phyloP scores from a whole-genome alignment of 2,888 invertebrate species.

The Hoplodrina ambigua region DNA sequence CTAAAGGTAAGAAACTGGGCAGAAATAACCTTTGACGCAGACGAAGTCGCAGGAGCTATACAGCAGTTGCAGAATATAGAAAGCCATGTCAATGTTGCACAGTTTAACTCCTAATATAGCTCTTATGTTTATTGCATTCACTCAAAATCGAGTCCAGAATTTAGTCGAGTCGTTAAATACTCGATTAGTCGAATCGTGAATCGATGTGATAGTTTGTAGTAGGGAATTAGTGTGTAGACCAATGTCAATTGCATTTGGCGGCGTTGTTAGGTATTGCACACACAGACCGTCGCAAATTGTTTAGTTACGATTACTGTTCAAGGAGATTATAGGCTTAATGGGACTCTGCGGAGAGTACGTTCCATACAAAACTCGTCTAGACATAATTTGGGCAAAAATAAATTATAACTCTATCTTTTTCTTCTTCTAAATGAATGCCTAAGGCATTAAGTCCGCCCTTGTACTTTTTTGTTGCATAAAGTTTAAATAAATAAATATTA shows the following conservation, averaged over 20 bases:
- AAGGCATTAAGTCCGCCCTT: too few species aligned
- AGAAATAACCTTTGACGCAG: too few species aligned
- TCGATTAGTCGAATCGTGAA: slow-evolving; percentile 13
- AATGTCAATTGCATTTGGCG: slow-evolving; percentile 8
- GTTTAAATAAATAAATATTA: too few species aligned
- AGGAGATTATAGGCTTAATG: not conserved
- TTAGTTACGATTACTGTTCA: slow-evolving; percentile 10
- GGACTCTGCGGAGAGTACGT: too few species aligned
- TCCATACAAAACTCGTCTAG: too few species aligned
- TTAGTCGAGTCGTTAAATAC: slow-evolving; percentile 23
- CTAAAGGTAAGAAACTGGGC: too few species aligned
- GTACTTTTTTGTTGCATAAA: too few species aligned
- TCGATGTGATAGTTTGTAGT: not conserved
- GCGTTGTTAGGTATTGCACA: not conserved
- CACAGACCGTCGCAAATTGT: slow-evolving; percentile 2
- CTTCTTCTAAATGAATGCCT: too few species aligned
- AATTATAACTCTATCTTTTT: too few species aligned
- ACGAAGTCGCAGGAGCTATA: too few species aligned
- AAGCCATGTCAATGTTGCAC: not conserved
- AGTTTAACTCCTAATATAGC: not conserved
- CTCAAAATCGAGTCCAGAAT: not conserved
- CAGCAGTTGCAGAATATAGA: not conserved
- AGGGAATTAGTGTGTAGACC: slow-evolving; percentile 14
- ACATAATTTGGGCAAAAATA: too few species aligned
- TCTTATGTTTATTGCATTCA: not conserved